Conservation (phyloP, 2,113 vertebrate species). For the Odobenus rosmarus region DNA sequence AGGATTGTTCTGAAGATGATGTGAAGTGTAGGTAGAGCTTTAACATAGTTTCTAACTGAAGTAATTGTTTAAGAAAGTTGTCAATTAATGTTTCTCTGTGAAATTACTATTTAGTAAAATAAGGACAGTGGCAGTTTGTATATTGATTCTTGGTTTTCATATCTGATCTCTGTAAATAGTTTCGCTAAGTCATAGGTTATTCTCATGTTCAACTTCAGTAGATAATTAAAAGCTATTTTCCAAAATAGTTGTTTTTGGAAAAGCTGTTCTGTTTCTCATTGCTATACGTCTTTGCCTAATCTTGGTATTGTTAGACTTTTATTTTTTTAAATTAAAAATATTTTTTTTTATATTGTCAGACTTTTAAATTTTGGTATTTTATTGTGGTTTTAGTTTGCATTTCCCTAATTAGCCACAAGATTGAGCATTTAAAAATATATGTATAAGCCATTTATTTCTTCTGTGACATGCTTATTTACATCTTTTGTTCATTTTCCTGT, state of each 20-base stretch:
- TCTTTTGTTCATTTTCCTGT: neutral
- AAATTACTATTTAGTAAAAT: neutral
- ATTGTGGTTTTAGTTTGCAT: neutral
- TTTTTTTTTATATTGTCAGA: neutral
- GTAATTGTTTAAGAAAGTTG: neutral
- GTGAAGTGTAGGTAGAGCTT: neutral
- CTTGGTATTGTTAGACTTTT: neutral
- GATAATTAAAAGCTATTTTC: neutral
- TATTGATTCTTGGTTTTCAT: neutral
- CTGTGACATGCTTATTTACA: neutral
- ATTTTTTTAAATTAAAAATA: neutral
- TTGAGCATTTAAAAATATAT: neutral
- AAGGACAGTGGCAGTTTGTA: neutral
- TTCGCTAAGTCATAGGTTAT: neutral
- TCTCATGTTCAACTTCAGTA: neutral
- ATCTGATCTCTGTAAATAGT: neutral
- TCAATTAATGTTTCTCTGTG: neutral
- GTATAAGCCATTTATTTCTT: neutral
- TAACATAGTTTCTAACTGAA: neutral
- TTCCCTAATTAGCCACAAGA: neutral
- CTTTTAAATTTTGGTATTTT: neutral
- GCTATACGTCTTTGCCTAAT: neutral
- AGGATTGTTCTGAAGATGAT: neutral
- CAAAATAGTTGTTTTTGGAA: neutral
- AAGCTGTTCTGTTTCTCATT: neutral